These are phyloP conservation scores for Amphimallon solstitiale DNA, from an alignment of 2,888 invertebrate genomes.

Conservation along the genomic window DNA sequence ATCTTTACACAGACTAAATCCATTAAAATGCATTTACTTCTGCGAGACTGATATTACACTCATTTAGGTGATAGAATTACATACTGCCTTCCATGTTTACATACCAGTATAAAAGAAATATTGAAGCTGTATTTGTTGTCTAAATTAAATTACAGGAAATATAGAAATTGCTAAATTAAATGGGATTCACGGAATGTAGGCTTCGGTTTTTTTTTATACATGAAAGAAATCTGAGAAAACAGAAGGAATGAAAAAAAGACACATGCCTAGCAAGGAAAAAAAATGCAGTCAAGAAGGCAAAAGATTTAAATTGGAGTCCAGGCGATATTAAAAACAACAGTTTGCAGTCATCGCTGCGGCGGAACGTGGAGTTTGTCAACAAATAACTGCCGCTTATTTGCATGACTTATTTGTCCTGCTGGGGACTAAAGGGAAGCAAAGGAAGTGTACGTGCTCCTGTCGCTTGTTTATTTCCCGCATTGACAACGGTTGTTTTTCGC, in stretches of 20 bases:
- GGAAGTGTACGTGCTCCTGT: constrained; percentile 19
- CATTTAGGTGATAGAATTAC: too few species aligned
- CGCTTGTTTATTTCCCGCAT: constrained; percentile 23
- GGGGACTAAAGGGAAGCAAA: constrained; percentile 14
- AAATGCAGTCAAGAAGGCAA: constrained; percentile 21
- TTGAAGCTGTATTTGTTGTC: too few species aligned
- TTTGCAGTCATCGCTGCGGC: constrained; percentile 37
- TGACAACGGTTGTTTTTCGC: background rate
- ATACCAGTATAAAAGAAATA: too few species aligned
- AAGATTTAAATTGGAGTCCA: constrained; percentile 33
- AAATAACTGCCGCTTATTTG: constrained; percentile 37
- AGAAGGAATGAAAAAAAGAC: background rate
- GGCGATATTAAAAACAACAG: constrained; percentile 36
- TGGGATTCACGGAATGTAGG: too few species aligned
- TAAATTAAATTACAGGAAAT: too few species aligned
- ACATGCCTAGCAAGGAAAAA: background rate
- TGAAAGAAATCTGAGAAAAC: background rate
- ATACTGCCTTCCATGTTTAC: too few species aligned
- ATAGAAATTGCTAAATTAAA: too few species aligned
- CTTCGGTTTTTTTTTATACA: too few species aligned
- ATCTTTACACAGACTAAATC: too few species aligned
- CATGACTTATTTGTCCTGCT: constrained; percentile 37
- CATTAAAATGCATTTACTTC: too few species aligned
- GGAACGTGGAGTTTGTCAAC: constrained; percentile 37
- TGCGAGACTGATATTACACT: too few species aligned